Evolutionary conservation across 1,140 invertebrate genomes (phyloP).

Genomic region (Aethina tumida): DNA sequence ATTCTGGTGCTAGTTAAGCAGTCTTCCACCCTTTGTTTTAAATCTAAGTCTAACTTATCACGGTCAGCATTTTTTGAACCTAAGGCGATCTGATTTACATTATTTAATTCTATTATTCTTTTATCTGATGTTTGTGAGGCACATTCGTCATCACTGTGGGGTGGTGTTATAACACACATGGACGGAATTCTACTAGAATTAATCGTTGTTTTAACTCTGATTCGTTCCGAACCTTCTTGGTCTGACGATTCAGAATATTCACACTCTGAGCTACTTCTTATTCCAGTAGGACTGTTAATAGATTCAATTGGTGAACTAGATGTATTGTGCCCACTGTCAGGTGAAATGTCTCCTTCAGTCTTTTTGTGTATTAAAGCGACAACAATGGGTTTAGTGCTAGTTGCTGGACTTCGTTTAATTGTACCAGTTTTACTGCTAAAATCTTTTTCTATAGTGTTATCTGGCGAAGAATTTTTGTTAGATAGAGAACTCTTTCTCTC

Average conservation of each 20-base stretch:
- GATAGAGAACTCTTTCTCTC: conserved; percentile 62
- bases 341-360: conserved; percentile 55
- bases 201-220: conserved; percentile 75
- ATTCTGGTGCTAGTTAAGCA: conserved; percentile 11
- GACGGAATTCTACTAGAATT: conserved; percentile 80
- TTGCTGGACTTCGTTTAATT: conserved; percentile 46
- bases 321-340: conserved; percentile 71
- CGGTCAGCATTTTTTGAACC: conserved; percentile 10
- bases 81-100: conserved; percentile 13
- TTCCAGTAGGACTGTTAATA: conserved; percentile 52
- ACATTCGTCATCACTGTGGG: conserved; percentile 76
- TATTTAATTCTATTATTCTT: conserved; percentile 16
- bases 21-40: conserved; percentile 12
- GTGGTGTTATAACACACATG: conserved; percentile 85
- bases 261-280: conserved; percentile 58
- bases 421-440: conserved; percentile 43
- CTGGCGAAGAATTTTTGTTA: conserved; percentile 27
- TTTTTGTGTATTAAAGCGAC: conserved; percentile 50
- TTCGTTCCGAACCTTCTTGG: conserved; percentile 71
- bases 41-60: conserved; percentile 9
- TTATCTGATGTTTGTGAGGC: conserved; percentile 17
- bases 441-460: conserved; percentile 47
- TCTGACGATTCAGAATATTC: conserved; percentile 75
- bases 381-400: conserved; percentile 38
- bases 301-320: conserved; percentile 72